A percentile compares a stretch with the other conserved stretches of the same genome.
Evolutionary conservation across 1,140 invertebrate species (phyloP).

Genomic region (Solen grandis): DNA sequence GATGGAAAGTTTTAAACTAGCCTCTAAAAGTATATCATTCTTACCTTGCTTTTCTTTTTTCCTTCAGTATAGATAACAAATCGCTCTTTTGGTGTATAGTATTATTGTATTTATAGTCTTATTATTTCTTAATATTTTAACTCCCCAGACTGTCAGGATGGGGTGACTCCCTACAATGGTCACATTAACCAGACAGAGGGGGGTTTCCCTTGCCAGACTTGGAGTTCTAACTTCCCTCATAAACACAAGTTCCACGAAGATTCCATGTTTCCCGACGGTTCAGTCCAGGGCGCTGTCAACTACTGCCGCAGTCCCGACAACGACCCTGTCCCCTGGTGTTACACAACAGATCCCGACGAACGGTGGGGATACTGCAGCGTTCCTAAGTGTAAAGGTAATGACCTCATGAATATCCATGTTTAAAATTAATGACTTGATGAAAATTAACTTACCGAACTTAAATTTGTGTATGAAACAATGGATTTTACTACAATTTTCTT

Average conservation of each 20-base stretch:
- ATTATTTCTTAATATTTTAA: too few species aligned
- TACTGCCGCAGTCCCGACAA: constrained; percentile 96
- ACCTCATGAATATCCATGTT: neutral
- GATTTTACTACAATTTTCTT: too few species aligned
- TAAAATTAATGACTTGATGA: too few species aligned
- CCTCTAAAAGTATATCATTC: too few species aligned
- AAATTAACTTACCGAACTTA: too few species aligned
- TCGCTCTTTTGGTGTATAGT: too few species aligned
- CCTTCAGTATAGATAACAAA: too few species aligned
- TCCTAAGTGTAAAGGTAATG: constrained; percentile 39
- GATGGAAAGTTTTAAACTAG: too few species aligned
- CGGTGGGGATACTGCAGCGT: constrained; percentile 59
- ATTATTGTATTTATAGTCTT: too few species aligned
- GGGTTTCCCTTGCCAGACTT: constrained; percentile 64
- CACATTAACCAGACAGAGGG: constrained; percentile 47
- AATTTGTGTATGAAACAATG: too few species aligned
- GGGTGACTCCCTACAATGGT: constrained; percentile 45
- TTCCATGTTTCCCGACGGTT: constrained; percentile 91
- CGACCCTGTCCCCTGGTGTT: constrained; percentile 96
- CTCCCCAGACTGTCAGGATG: constrained; percentile 6
- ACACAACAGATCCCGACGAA: constrained; percentile 88
- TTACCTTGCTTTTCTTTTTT: too few species aligned
- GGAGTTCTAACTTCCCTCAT: constrained; percentile 59
- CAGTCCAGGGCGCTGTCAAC: constrained; percentile 90
- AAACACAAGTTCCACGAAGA: constrained; percentile 80